phyloP scores from a whole-genome alignment of 1,140 invertebrate genomes.

The Acyrthosiphon pisum region DNA sequence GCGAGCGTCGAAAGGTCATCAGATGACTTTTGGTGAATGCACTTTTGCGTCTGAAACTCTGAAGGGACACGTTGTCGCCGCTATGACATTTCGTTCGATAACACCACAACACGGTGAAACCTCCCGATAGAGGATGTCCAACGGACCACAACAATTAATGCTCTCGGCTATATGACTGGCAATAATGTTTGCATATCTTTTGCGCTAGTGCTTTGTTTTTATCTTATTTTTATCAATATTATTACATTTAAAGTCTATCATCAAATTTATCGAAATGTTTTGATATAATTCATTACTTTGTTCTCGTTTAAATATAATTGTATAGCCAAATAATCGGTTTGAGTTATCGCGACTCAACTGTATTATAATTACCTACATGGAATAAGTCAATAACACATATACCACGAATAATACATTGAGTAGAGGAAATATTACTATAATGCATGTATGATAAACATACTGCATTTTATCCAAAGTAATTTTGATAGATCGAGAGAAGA shows the following conservation, averaged over 20 bases:
- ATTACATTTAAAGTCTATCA: neutral
- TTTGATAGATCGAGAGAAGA: neutral
- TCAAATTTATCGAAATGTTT: neutral
- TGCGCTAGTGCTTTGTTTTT: neutral
- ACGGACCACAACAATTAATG: neutral
- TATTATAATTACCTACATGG: no score
- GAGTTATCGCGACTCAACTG: neutral
- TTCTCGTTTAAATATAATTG: neutral
- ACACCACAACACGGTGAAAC: neutral
- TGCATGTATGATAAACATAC: neutral
- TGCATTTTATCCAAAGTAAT: neutral
- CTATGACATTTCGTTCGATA: neutral
- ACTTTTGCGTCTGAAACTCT: neutral
- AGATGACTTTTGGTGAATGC: neutral
- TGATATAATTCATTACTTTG: neutral
- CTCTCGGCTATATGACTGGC: neutral
- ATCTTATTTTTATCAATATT: neutral
- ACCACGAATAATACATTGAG: no score
- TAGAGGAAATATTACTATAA: neutral
- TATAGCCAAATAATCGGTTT: neutral
- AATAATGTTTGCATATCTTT: neutral
- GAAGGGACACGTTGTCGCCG: neutral
- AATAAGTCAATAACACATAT: no score
- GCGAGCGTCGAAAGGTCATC: neutral
- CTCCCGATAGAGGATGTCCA: neutral